Evolutionary conservation across 2,888 invertebrate species (phyloP).

Genomic region (Epirrita christyi): DNA sequence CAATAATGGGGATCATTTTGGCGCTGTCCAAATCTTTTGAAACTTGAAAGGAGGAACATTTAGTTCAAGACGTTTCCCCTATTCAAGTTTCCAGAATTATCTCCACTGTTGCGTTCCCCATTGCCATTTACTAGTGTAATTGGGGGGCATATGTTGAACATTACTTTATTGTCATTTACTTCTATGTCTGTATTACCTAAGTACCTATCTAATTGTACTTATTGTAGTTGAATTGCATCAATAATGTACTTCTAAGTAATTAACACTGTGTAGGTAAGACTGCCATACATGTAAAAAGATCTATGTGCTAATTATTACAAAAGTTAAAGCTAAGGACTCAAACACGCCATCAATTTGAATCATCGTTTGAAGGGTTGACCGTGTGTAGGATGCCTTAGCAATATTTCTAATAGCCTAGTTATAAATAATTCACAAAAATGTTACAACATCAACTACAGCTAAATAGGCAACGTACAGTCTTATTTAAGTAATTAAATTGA

Average conservation of each 20-base stretch:
- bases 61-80: too few species aligned
- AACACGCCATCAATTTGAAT: neutral
- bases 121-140: too few species aligned
- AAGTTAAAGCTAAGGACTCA: neutral
- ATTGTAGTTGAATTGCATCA: neutral
- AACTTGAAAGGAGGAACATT: too few species aligned
- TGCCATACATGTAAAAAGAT: conserved; percentile 9
- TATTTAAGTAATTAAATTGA: conserved; percentile 36
- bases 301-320: neutral
- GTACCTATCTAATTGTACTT: conserved; percentile 11
- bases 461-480: conserved; percentile 55
- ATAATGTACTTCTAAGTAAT: conserved; percentile 5
- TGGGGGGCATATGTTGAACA: too few species aligned
- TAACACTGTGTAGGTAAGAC: conserved; percentile 22
- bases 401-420: conserved; percentile 7
- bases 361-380: neutral
- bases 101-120: too few species aligned
- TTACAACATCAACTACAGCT: conserved; percentile 41
- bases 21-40: too few species aligned
- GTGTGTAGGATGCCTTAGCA: conserved; percentile 1
- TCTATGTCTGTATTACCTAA: neutral
- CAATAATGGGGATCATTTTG: too few species aligned
- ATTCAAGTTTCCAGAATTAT: too few species aligned
- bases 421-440: conserved; percentile 27
- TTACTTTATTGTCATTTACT: too few species aligned